Evolutionary conservation across 2,113 vertebrate genomes (phyloP).

Genomic region (Crotalus helleri): DNA sequence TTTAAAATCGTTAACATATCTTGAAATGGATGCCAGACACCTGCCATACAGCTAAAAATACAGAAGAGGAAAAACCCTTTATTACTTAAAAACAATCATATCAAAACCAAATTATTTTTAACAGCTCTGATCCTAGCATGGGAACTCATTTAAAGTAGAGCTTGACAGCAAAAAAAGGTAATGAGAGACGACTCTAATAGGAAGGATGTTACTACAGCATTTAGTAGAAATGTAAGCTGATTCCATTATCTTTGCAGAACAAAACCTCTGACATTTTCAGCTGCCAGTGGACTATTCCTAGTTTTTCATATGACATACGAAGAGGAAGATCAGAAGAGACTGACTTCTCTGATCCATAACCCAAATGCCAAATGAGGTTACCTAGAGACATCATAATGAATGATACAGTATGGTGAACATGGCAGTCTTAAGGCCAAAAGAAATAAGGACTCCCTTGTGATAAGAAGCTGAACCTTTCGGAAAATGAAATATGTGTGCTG

Average conservation of each 20-base stretch:
- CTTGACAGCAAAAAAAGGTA: slow-evolving; percentile 50
- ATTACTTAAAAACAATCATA: slow-evolving; percentile 33
- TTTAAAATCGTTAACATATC: slow-evolving; percentile 47
- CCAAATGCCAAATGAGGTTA: slow-evolving; percentile 20
- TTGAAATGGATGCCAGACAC: slow-evolving; percentile 45
- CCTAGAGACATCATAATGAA: slow-evolving; percentile 14
- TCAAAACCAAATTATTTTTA: slow-evolving; percentile 50
- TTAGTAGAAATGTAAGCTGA: slow-evolving; percentile 63
- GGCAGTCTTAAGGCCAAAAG: slow-evolving; percentile 6
- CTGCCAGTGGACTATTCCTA: slow-evolving; percentile 44
- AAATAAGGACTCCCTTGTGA: background rate
- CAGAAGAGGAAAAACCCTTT: slow-evolving; percentile 19
- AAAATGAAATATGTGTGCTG: background rate
- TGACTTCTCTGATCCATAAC: background rate
- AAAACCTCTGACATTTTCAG: slow-evolving; percentile 59
- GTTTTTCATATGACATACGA: slow-evolving; percentile 36
- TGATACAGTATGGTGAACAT: slow-evolving; percentile 11
- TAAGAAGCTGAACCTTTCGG: background rate
- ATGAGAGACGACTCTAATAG: slow-evolving; percentile 65
- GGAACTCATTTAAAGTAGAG: slow-evolving; percentile 59
- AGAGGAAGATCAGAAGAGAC: slow-evolving; percentile 17
- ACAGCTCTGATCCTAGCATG: slow-evolving; percentile 54
- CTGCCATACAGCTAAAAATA: slow-evolving; percentile 33
- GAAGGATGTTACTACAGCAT: slow-evolving; percentile 51
- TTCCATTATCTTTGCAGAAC: slow-evolving; percentile 54